phyloP scores from a whole-genome alignment of 2,113 vertebrate species.

The Tachycineta bicolor region DNA sequence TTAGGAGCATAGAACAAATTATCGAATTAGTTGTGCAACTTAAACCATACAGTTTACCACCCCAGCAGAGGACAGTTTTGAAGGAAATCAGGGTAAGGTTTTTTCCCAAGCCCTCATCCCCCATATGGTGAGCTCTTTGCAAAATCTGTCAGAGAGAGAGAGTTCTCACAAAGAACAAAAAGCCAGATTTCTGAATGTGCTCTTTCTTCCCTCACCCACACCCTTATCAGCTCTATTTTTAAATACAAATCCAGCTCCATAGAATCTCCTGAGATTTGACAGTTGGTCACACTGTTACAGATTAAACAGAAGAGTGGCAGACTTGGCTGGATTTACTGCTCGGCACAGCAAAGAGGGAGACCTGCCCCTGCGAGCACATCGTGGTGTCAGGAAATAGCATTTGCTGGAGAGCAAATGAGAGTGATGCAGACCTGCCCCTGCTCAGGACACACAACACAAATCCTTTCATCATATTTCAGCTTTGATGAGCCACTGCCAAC shows the following conservation, averaged over 20 bases:
- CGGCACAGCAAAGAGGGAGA: neutral
- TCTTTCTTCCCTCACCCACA: neutral
- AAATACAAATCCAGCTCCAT: neutral
- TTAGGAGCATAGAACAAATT: neutral
- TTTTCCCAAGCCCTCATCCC: neutral
- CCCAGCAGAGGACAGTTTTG: neutral
- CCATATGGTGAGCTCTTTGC: neutral
- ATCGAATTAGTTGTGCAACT: neutral
- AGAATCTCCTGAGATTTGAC: constrained; percentile 19
- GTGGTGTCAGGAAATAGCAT: neutral
- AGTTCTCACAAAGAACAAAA: neutral
- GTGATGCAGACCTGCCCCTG: neutral
- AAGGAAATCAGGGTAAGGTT: neutral
- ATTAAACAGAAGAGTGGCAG: neutral
- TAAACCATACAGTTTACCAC: neutral
- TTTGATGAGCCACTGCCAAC: neutral
- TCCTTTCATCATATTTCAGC: neutral
- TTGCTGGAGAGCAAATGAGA: neutral
- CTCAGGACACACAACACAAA: neutral
- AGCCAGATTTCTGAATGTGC: constrained; percentile 9
- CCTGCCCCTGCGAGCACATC: neutral
- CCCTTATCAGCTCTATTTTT: constrained; percentile 36
- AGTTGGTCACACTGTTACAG: neutral
- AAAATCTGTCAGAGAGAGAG: neutral
- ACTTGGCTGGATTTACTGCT: neutral